A percentile compares a stretch with the other conserved stretches of the same genome.
Conservation (phyloP, 2,888 invertebrate genomes). For the Lycophotia porphyrea region DNA sequence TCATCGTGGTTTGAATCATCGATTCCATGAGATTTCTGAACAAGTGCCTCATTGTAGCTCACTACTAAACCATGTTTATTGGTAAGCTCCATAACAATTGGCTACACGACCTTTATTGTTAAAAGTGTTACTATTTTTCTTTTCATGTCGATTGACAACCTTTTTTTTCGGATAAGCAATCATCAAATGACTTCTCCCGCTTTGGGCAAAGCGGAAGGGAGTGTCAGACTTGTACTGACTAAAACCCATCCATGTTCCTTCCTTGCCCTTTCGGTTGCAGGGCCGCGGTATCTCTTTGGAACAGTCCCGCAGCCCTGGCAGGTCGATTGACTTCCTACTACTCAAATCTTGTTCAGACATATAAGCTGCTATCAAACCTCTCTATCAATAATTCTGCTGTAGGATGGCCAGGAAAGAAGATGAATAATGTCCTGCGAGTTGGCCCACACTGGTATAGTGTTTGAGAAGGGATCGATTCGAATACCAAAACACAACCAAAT, state of each 20-base stretch:
- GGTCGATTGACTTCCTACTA: neutral
- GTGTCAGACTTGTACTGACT: no score
- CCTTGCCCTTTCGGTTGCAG: no score
- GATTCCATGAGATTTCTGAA: conserved; percentile 7
- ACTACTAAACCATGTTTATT: neutral
- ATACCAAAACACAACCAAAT: no score
- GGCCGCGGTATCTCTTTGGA: no score
- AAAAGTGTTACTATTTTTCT: neutral
- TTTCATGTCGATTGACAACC: neutral
- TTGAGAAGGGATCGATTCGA: neutral
- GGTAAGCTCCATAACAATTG: neutral
- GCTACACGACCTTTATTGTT: neutral
- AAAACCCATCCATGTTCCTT: no score
- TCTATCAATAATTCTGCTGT: neutral
- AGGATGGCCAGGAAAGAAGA: neutral
- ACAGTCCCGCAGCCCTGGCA: no score
- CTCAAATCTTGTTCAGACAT: neutral
- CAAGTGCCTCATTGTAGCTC: neutral
- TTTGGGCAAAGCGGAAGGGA: no score
- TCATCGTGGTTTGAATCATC: conserved; percentile 14
- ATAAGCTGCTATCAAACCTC: neutral
- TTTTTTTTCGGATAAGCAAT: no score
- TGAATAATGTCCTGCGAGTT: neutral
- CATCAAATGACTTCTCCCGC: no score
- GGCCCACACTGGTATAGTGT: neutral